Percentiles rank a stretch among this genome's conserved stretches.
phyloP scores from a whole-genome alignment of 2,113 vertebrate genomes.

The Cairina moschata region DNA sequence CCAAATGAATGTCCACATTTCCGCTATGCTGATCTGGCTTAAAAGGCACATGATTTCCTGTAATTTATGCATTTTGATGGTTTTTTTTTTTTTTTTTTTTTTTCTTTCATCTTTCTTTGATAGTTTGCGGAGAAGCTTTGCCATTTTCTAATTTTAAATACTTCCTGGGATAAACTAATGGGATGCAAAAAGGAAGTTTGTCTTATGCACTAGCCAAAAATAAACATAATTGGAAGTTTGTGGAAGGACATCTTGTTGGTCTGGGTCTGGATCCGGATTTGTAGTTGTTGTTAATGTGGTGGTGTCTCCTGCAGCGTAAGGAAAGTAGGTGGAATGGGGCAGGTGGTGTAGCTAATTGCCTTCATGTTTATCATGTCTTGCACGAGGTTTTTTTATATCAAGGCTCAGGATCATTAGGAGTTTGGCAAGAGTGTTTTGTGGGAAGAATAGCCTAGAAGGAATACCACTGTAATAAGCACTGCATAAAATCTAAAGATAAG shows the following conservation, averaged over 20 bases:
- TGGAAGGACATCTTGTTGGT: not conserved
- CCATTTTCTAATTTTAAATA: not conserved
- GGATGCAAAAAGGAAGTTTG: not conserved
- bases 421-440: slow-evolving; percentile 3
- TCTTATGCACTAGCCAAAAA: slow-evolving; percentile 1
- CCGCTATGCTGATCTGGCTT: slow-evolving; percentile 1
- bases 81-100: not conserved
- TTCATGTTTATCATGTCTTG: not conserved
- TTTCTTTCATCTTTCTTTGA: not conserved
- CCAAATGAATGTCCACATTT: slow-evolving; percentile 36
- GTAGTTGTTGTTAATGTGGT: not conserved
- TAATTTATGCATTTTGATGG: slow-evolving; percentile 24
- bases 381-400: slow-evolving; percentile 14
- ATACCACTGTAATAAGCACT: not conserved
- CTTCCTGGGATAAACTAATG: slow-evolving; percentile 15
- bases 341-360: slow-evolving; percentile 9
- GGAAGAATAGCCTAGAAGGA: slow-evolving; percentile 14
- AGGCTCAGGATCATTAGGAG: not conserved
- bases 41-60: slow-evolving; percentile 52
- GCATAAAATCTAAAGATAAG: slow-evolving; percentile 26
- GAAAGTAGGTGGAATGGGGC: not conserved
- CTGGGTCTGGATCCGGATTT: not conserved
- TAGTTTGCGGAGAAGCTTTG: not conserved
- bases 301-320: not conserved
- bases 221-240: slow-evolving; percentile 3